Conservation (phyloP, 2,113 vertebrate species). For the Pristiophorus japonicus region DNA sequence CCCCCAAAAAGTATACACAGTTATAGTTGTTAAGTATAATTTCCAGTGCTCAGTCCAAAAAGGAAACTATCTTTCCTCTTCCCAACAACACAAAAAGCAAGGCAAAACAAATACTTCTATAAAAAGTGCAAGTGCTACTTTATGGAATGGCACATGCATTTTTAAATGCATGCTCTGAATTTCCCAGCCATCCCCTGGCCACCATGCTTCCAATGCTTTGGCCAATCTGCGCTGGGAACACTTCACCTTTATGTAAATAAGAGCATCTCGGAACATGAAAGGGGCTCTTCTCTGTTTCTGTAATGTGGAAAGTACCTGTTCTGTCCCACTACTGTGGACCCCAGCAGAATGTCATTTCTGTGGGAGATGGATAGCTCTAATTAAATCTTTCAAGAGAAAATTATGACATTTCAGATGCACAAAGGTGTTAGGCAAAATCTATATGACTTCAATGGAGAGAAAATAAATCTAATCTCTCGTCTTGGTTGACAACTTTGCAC, state of each 20-base stretch:
- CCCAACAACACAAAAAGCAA: neutral
- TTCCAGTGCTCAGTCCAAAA: neutral
- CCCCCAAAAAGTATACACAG: neutral
- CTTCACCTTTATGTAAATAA: neutral
- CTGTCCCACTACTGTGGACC: neutral
- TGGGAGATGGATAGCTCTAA: neutral
- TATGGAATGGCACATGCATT: neutral
- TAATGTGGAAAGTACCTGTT: neutral
- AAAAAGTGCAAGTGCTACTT: neutral
- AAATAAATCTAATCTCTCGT: neutral
- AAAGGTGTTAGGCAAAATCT: neutral
- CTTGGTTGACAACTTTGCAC: neutral
- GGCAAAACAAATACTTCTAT: neutral
- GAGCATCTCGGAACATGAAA: neutral
- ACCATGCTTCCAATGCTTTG: neutral
- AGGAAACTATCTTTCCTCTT: neutral
- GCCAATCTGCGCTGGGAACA: neutral
- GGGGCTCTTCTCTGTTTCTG: neutral
- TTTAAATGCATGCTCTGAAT: neutral
- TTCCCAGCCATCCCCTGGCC: neutral
- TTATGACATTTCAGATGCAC: neutral
- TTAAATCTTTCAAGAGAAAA: slow-evolving; percentile 1
- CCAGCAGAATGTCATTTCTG: neutral
- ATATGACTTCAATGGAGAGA: neutral
- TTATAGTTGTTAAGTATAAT: neutral